Percentiles rank a stretch among this genome's conserved stretches.
phyloP scores from a whole-genome alignment of 2,113 vertebrate species.

The Strix uralensis region DNA sequence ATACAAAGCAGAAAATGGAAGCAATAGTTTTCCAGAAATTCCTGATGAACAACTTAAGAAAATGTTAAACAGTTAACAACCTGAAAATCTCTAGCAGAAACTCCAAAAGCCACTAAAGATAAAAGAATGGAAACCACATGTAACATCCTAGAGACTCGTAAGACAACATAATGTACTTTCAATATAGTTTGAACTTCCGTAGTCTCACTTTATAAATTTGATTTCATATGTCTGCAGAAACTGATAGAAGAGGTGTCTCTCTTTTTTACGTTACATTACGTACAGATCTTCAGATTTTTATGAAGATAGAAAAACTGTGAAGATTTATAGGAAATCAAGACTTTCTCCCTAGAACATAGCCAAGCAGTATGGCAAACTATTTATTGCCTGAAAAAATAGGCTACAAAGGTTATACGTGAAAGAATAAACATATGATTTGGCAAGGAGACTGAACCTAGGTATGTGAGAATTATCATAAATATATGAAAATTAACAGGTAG shows the following conservation, averaged over 20 bases:
- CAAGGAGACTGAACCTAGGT: neutral
- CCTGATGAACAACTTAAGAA: neutral
- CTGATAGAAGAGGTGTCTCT: neutral
- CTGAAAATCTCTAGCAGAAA: neutral
- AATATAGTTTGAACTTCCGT: neutral
- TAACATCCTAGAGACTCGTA: neutral
- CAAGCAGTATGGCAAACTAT: neutral
- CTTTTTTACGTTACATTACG: neutral
- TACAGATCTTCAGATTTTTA: neutral
- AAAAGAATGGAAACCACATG: conserved; percentile 6
- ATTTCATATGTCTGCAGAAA: neutral
- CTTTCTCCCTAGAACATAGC: neutral
- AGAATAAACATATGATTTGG: neutral
- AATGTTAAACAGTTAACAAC: neutral
- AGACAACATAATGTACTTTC: neutral
- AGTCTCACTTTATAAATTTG: neutral
- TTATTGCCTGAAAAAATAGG: neutral
- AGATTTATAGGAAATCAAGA: neutral
- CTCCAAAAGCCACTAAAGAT: neutral
- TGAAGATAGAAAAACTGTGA: neutral
- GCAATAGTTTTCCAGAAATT: neutral
- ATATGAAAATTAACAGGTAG: neutral
- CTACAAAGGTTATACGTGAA: neutral
- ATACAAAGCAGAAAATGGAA: neutral
- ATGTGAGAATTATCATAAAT: neutral